Evolutionary conservation across 2,113 vertebrate genomes (phyloP).

Genomic region (Heptranchias perlo): DNA sequence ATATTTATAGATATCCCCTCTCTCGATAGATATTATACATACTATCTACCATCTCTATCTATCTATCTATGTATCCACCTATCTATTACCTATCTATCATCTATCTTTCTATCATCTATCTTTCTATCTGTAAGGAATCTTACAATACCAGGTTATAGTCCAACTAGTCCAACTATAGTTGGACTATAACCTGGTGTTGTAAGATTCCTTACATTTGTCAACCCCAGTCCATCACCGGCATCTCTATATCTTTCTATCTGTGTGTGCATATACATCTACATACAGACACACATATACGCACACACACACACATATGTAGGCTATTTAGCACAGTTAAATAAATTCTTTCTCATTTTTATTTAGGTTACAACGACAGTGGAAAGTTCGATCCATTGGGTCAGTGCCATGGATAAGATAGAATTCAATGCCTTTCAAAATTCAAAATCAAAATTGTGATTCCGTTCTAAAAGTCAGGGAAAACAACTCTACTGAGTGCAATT

Average conservation of each 20-base stretch:
- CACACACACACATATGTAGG: not conserved
- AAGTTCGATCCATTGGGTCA: not conserved
- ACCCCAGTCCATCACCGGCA: too few relatives aligned
- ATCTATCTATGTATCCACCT: not conserved
- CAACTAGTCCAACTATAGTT: too few relatives aligned
- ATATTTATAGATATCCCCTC: not conserved
- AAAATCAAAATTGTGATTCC: not conserved
- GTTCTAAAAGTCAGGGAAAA: not conserved
- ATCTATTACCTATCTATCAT: too few relatives aligned
- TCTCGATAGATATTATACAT: conserved; percentile 38
- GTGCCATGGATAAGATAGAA: not conserved
- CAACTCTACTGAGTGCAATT: not conserved
- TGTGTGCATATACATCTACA: not conserved
- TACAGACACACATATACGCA: not conserved
- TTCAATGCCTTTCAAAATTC: not conserved
- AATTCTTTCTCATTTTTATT: not conserved
- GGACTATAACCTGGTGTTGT: too few relatives aligned
- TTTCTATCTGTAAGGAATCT: too few relatives aligned
- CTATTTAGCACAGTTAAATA: not conserved
- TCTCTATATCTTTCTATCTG: not conserved
- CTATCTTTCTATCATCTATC: conserved; percentile 7
- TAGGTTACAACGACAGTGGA: not conserved
- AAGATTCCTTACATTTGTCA: too few relatives aligned
- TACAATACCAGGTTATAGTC: too few relatives aligned
- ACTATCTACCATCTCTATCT: not conserved